Base-by-base conservation (phyloP, 2,797 vertebrate genomes). In the Ctenopoma multispine region DNA sequence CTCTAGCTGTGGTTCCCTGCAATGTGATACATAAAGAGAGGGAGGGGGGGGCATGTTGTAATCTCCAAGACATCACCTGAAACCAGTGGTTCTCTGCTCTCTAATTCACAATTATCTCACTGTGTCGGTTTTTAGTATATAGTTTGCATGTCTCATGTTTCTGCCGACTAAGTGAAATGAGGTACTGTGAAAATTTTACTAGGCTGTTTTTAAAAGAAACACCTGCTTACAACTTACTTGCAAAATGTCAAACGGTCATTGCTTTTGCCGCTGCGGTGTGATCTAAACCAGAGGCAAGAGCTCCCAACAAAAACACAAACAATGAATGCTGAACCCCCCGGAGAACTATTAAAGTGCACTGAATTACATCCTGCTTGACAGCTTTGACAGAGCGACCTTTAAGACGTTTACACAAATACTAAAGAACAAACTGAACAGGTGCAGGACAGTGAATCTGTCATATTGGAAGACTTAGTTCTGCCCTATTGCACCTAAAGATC, bases 281-380 rank as follows among this genome's bases (percentile, higher is more conserved):
- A 7, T 40, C 48, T 14, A 41, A 58, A 63, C 3, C 13, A 74
- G 7, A 31, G 17, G 7, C 20, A 64, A 60, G 20, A 51, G 29
- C 34, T 20, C 34, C 13, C 12, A 20, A 48, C 4, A 29, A 18
- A 49, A 24, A 70, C 49, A 59, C n/a, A 18, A 69, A 27, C 21
- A 72, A 69, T 64, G 34, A 69, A 72, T 17, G 55, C 21, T 17
- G 36, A 66, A 54, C 9, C 27, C 15, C 11, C 13, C 14, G 36
- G 46, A 50, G 41, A 50, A 36, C 40, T 46, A 40, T 20, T n/a
- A 48, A 12, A 44, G 31, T 47, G 34, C 43, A 27, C 57, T 63
- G 14, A 58, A 27, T 61, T 46, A 66, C 23, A 46, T 59, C 43
- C 23, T 57, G 31, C 34, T n/a, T 34, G 59, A 50, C 17, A 12